These are phyloP conservation scores for Alexandromys fortis DNA, from an alignment of 2,113 vertebrate species.

Conservation along the genomic window DNA sequence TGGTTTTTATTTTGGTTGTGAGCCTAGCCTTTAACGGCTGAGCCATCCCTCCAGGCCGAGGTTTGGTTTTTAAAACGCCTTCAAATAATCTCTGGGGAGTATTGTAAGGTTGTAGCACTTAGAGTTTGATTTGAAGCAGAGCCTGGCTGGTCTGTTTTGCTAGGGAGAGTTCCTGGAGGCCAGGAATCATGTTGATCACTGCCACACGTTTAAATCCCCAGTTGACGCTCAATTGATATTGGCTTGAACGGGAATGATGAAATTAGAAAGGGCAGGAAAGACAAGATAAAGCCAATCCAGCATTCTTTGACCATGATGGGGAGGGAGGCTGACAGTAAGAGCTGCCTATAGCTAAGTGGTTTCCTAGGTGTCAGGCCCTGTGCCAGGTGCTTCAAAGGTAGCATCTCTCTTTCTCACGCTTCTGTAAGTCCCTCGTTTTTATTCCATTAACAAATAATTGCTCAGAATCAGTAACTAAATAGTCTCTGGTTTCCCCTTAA, in stretches of 20 bases:
- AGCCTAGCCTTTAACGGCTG: no score
- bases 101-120: neutral
- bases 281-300: neutral
- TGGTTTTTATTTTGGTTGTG: neutral
- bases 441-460: neutral
- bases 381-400: neutral
- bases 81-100: neutral
- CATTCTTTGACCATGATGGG: neutral
- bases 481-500: neutral
- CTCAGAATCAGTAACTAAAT: neutral
- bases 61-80: conserved; percentile 43
- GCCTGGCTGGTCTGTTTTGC: neutral
- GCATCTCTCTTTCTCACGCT: neutral
- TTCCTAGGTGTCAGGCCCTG: neutral
- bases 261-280: conserved; percentile 3
- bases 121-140: neutral
- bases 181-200: neutral
- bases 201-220: neutral
- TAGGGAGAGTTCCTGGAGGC: neutral
- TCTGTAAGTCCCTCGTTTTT: neutral
- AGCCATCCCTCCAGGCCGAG: neutral
- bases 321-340: neutral
- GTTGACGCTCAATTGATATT: neutral
- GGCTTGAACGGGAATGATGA: conserved; percentile 32
- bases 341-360: neutral